Evolutionary conservation across 2,797 vertebrate species (phyloP).

Genomic region (Oreochromis mossambicus): DNA sequence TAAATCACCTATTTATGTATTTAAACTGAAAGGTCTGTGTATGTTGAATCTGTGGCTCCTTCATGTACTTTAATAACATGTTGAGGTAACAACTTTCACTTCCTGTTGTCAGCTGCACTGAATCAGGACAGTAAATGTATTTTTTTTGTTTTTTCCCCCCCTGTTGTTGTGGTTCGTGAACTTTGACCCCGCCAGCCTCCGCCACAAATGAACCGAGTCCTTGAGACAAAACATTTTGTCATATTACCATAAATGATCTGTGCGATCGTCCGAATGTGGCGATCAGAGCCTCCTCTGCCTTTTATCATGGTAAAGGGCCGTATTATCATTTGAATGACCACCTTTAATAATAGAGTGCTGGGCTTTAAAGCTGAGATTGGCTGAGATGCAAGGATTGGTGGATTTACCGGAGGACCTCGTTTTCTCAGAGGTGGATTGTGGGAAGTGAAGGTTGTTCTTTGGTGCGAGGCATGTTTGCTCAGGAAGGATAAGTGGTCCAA

Average conservation of each 20-base stretch:
- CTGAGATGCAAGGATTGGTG: slow-evolving; percentile 19
- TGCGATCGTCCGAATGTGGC: background rate
- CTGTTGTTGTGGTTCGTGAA: background rate
- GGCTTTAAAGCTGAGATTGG: slow-evolving; percentile 30
- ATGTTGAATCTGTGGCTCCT: background rate
- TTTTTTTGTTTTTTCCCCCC: fast-evolving
- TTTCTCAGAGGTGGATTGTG: slow-evolving; percentile 53
- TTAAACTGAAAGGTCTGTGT: background rate
- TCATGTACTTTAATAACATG: background rate
- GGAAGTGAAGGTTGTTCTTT: slow-evolving; percentile 41
- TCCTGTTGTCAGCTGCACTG: background rate
- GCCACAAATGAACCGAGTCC: background rate
- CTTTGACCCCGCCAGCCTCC: background rate
- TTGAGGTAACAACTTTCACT: background rate
- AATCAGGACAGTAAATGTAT: background rate
- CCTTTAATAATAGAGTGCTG: slow-evolving; percentile 43
- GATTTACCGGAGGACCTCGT: slow-evolving; percentile 44
- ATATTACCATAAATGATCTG: slow-evolving; percentile 38
- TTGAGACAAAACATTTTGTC: background rate
- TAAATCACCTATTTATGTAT: background rate
- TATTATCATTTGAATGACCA: slow-evolving; percentile 63
- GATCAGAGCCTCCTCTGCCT: background rate
- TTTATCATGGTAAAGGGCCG: slow-evolving; percentile 41
- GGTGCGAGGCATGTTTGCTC: slow-evolving; percentile 17
- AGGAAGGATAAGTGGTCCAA: slow-evolving; percentile 11